Evolutionary conservation across 2,888 invertebrate species (phyloP).

Genomic region (Stratiomys singularior): DNA sequence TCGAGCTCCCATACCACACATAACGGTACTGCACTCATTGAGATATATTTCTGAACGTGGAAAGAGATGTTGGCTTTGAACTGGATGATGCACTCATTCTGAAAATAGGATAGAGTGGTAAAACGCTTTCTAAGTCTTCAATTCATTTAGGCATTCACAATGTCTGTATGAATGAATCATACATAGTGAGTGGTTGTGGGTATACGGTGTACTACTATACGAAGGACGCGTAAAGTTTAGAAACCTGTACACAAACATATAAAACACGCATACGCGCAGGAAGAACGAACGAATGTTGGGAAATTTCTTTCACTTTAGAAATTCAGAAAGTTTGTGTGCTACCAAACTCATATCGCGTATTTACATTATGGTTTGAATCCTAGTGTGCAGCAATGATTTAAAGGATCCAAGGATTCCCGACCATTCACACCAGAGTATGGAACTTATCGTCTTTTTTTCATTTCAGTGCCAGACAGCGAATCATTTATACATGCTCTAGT

Average conservation of each 20-base stretch:
- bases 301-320: background rate
- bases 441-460: background rate
- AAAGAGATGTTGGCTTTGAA: background rate
- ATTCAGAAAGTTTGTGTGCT: background rate
- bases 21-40: background rate
- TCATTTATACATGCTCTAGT: background rate
- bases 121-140: constrained; percentile 30
- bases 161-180: constrained; percentile 31
- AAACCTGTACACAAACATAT: background rate
- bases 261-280: background rate
- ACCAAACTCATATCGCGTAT: background rate
- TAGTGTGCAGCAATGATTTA: constrained; percentile 25
- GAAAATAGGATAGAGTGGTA: constrained; percentile 41
- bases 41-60: too few species aligned
- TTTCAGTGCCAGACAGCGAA: background rate
- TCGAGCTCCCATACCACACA: background rate
- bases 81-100: constrained; percentile 28
- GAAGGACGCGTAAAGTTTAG: too few species aligned
- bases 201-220: too few species aligned
- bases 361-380: constrained; percentile 30
- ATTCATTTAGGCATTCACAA: constrained; percentile 42
- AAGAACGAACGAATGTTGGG: background rate
- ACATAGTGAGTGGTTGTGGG: too few species aligned
- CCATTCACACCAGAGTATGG: constrained; percentile 24
- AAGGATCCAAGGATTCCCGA: constrained; percentile 33